phyloP scores from a whole-genome alignment of 53 echinoderm and acorn worm genomes.

The Echinarachnius parma region DNA sequence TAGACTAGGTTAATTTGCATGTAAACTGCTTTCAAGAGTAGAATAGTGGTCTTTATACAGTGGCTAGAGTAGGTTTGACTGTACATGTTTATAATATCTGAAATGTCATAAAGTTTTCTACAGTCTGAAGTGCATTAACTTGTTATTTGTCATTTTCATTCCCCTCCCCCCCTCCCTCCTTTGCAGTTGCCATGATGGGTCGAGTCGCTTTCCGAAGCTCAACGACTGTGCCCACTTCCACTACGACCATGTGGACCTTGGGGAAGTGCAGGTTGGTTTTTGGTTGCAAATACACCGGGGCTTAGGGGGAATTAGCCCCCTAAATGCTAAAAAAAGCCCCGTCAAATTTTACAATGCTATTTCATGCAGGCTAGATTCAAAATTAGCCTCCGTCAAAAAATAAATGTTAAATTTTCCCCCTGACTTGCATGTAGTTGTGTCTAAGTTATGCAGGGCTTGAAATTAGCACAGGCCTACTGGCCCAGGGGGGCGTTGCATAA shows the following conservation, averaged over 20 bases:
- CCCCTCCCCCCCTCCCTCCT: neutral
- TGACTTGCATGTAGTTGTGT: too few relatives aligned
- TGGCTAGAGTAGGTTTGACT: neutral
- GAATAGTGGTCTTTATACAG: neutral
- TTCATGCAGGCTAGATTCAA: too few relatives aligned
- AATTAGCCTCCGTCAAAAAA: neutral
- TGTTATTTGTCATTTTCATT: neutral
- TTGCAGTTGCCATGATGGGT: slow-evolving; percentile 80
- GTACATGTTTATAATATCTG: neutral
- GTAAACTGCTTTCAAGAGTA: too few relatives aligned
- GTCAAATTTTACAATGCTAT: too few relatives aligned
- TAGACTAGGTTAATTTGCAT: too few relatives aligned
- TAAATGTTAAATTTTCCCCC: neutral
- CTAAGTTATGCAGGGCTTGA: too few relatives aligned
- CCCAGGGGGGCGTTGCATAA: too few relatives aligned
- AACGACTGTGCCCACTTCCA: slow-evolving; percentile 99
- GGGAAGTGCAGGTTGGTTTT: slow-evolving; percentile 55
- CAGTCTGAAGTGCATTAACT: neutral
- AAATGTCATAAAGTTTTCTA: neutral
- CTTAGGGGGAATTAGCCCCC: too few relatives aligned
- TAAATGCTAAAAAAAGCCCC: too few relatives aligned
- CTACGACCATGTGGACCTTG: slow-evolving; percentile 91
- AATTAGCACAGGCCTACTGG: too few relatives aligned
- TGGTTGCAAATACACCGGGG: neutral
- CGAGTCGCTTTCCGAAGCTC: slow-evolving; percentile 86